Base-by-base conservation (phyloP, 2,797 vertebrate species). In the Microctenopoma steveboyesi region DNA sequence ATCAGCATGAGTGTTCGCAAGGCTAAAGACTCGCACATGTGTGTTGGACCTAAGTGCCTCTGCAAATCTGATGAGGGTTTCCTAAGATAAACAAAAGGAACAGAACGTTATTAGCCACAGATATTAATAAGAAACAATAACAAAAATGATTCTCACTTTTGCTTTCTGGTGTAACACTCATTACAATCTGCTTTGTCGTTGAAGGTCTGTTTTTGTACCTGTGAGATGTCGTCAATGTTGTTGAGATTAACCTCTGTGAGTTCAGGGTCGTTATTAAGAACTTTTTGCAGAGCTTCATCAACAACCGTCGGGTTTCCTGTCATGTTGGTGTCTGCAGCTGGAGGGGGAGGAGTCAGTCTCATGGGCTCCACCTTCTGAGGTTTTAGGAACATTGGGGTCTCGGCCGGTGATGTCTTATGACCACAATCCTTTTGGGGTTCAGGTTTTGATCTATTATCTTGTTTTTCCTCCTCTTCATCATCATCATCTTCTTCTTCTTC, bases 231-330 rank as follows among this genome's bases (percentile, higher is more conserved):
- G 0, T 99, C 97, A 5, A 98, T 96, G 67, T 99, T 99, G 93
- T 99, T 99, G 75, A 99, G 88, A 63, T 99, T 99, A 67, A 99
- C 95, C 60, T 99, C 97, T 0, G 85, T 93, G 59, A 96, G 96
- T 48, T 96, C 93, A 0, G 94, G 89, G 83, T 98, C 95, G 1
- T 99, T 91, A 82, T 40, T 89, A 2, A 91, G 92, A 59, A 96
- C 93, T 85, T 88, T 94, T 79, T 97, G 95, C 70, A 99, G 85
- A 53, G 92, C 94, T 1, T 99, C 97, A 15, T 99, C 97, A 25
- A 97, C 96, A 5, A 97, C 93, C 0, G 94, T 98, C 27, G 98
- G 96, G 83, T 98, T 99, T 75, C 96, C 95, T 10, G 89, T 93
- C 5, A 16, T 48, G 46, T 81, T 92, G 0, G 0, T 27, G 69